phyloP scores from a whole-genome alignment of 37 sponge, comb jelly and placozoan species.

The Haliclona indistincta region DNA sequence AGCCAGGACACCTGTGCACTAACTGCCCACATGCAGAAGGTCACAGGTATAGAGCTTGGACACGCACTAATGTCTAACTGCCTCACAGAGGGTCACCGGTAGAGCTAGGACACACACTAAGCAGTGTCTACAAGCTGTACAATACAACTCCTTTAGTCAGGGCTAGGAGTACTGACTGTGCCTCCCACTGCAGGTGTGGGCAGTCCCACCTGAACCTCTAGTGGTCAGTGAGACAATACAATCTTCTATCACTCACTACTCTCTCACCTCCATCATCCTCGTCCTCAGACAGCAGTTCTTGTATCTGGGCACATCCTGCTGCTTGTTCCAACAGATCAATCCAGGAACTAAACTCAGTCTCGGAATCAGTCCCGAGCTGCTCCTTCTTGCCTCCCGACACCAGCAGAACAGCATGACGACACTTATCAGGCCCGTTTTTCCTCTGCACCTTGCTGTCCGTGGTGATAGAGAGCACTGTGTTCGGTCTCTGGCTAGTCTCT shows the following conservation, averaged over 20 bases:
- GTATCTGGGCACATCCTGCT: slow-evolving; percentile 25
- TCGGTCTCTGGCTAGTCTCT: slow-evolving; percentile 22
- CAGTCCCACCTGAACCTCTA: no score
- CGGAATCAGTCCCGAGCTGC: slow-evolving; percentile 13
- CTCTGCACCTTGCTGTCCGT: neutral
- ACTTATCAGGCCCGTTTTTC: slow-evolving; percentile 43
- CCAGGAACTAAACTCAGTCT: slow-evolving; percentile 32
- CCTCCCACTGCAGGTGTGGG: no score
- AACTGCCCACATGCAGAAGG: no score
- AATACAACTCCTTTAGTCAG: no score
- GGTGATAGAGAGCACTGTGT: slow-evolving; percentile 15
- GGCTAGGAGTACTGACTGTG: neutral
- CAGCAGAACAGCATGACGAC: slow-evolving; percentile 20
- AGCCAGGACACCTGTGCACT: no score
- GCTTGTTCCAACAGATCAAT: slow-evolving; percentile 20
- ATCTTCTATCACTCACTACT: neutral
- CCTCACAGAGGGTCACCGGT: no score
- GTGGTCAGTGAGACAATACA: no score
- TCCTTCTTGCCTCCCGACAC: slow-evolving; percentile 36
- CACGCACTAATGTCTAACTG: no score
- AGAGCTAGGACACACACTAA: no score
- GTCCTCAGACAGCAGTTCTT: slow-evolving; percentile 51
- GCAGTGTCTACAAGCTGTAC: no score
- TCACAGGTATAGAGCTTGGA: no score
- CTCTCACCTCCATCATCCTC: slow-evolving; percentile 25